Base-by-base conservation (phyloP, 2,113 vertebrate species). In the Hydrochoerus hydrochaeris region DNA sequence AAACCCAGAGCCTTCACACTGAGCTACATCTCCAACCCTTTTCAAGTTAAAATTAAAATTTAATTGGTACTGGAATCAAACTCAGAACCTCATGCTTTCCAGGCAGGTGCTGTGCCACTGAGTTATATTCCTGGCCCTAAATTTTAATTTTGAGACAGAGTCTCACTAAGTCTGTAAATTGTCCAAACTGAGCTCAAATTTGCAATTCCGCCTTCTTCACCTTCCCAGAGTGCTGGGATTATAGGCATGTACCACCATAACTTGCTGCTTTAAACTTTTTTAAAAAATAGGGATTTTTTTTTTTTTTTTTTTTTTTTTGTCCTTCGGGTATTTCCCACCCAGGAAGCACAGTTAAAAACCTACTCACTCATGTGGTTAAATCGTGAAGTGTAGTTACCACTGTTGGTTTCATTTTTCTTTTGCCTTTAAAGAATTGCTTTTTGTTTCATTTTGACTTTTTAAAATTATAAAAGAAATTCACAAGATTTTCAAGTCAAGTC, bases 371-470 rank as follows among this genome's bases (percentile, higher is more conserved):
- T 35, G 19, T 85, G 62, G 69, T 58, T 41, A 65, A 63, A 12
- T 41, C 69, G 32, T 11, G 14, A 80, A 58, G 28, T 32, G 28
- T 3, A 41, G 38, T 35, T 38, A 60, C 62, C 24, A 38, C 77
- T 16, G 10, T 20, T 32, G 17, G 35, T 67, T 92, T 54, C 46
- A 52, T 65, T 85, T 93, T 80, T 30, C 41, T 95, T 80, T 81
- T 41, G 14, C 24, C 75, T 90, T 93, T 84, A 30, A 75, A 93
- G 69, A 94, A 35, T 20, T 28, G 24, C 28, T 91, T 65, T 35
- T 63, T 49, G 63, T 94, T 91, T 88, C 57, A 14, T 80, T 62
- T 91, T 30, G 86, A 67, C 60, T 84, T 91, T 78, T n/a, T n/a
- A 44, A 81, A 65, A 84, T 60, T 41, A 28, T 20, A 32, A 81